A percentile compares a stretch with the other conserved stretches of the same genome.
These are phyloP conservation scores for Tyto alba DNA, from an alignment of 2,113 vertebrate species.

Conservation along the genomic window DNA sequence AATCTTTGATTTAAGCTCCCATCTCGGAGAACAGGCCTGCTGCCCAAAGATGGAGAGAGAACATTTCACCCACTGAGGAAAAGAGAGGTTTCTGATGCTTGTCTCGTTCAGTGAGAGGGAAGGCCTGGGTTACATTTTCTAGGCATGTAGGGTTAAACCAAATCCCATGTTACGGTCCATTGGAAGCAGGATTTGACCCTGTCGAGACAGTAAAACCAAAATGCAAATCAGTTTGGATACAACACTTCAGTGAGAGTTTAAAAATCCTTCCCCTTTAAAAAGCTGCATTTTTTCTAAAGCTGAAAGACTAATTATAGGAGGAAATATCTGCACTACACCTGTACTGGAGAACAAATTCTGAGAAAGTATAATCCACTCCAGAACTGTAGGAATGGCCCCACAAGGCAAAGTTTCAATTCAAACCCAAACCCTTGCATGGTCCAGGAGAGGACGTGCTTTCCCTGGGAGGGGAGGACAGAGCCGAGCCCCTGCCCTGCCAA, in stretches of 20 bases:
- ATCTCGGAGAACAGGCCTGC: background rate
- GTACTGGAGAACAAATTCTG: background rate
- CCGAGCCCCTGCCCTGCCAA: background rate
- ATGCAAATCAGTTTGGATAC: background rate
- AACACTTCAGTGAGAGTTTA: background rate
- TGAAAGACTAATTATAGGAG: background rate
- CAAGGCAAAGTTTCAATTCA: background rate
- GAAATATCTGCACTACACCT: background rate
- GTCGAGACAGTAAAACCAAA: background rate
- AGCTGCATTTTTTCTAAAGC: background rate
- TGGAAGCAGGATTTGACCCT: background rate
- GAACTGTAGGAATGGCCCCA: background rate
- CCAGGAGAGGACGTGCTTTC: background rate
- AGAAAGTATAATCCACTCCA: slow-evolving; percentile 17
- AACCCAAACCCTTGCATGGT: background rate
- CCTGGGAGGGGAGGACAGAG: background rate
- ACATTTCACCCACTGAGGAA: background rate
- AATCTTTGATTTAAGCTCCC: background rate
- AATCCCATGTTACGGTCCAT: fast-evolving
- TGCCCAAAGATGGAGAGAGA: background rate
- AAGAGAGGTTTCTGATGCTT: background rate
- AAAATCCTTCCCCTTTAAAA: background rate
- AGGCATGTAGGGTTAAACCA: background rate
- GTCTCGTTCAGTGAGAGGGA: background rate
- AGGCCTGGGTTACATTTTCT: background rate